Base-by-base conservation (phyloP, 2,113 vertebrate species). In the Australoheros scitulus region DNA sequence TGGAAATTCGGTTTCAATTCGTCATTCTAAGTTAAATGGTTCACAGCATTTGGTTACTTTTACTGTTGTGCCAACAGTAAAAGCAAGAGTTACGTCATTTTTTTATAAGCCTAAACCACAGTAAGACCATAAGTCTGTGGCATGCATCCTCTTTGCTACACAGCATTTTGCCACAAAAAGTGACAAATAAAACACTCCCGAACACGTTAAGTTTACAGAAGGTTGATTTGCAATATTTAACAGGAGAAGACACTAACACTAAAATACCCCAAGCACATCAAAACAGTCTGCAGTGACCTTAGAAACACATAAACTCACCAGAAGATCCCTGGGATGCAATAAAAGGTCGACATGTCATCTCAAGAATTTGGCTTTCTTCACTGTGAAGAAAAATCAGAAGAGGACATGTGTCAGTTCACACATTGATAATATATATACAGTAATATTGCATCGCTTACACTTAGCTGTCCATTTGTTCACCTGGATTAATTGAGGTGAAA, bases 241-340 rank as follows among this genome's bases (percentile, higher is more conserved):
- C 57, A 87, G 70, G 56, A 47, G 20, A 68, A 2, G 86, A 72
- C 26, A 76, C 61, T 36, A 61, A 77, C 41, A 56, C 64, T 26
- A 58, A 80, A 87, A 65, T 76, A 81, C 81, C 61, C 57, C 81
- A 72, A 87, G 76, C 57, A 72, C 75, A 75, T 15, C 57, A 58
- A 83, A 47, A 77, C 76, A 75, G 75, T 87, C 24, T 78, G 56
- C 59, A 63, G 22, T 24, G 41, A 34, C 41, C 91, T 82, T 76
- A 38, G 75, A 80, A 84, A 57, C 72, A 60, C 47, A 85, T 61
- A 85, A 81, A 93, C 92, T 93, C 90, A 93, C 93, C 89, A 59
- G 74, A 87, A 86, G 59, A 87, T 86, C 76, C 58, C 56, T 47
- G 47, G 55, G 80, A 93, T 76, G 81, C 83, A 65, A 76, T 86